A percentile compares a stretch with the other conserved stretches of the same genome.
phyloP scores from a whole-genome alignment of 2,113 vertebrate species.

The Macaca nemestrina region DNA sequence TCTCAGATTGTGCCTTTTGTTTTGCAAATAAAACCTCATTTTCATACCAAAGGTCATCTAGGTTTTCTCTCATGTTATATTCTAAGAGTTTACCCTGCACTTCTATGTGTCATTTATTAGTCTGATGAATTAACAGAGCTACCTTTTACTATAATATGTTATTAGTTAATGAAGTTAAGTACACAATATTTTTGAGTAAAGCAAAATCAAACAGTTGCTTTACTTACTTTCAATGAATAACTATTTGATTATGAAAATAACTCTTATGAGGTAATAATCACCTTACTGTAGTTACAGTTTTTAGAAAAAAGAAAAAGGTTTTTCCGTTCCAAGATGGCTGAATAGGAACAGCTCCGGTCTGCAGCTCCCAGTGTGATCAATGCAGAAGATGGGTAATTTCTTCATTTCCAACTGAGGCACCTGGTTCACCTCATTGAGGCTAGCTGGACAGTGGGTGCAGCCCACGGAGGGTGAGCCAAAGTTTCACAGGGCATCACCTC shows the following conservation, averaged over 20 bases:
- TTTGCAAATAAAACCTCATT: background rate
- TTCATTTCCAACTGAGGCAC: too few relatives aligned
- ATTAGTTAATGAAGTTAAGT: background rate
- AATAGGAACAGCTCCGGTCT: too few relatives aligned
- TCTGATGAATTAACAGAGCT: background rate
- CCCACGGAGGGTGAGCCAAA: too few relatives aligned
- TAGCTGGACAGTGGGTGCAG: too few relatives aligned
- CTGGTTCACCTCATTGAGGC: too few relatives aligned
- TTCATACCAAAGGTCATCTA: too few relatives aligned
- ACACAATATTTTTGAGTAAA: background rate
- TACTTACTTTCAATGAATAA: background rate
- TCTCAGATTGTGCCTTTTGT: background rate
- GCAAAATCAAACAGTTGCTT: background rate
- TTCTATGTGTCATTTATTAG: background rate
- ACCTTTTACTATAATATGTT: background rate
- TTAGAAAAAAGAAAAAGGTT: background rate
- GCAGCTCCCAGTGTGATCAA: too few relatives aligned
- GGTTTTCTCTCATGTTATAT: background rate
- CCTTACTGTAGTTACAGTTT: background rate
- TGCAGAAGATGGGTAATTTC: too few relatives aligned
- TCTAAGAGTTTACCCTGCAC: background rate
- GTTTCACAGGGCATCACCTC: too few relatives aligned
- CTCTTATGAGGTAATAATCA: background rate
- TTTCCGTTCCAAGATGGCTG: too few relatives aligned
- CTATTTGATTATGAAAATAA: background rate